These are phyloP conservation scores for Zonitis immaculata DNA, from an alignment of 2,888 invertebrate genomes.

Conservation along the genomic window DNA sequence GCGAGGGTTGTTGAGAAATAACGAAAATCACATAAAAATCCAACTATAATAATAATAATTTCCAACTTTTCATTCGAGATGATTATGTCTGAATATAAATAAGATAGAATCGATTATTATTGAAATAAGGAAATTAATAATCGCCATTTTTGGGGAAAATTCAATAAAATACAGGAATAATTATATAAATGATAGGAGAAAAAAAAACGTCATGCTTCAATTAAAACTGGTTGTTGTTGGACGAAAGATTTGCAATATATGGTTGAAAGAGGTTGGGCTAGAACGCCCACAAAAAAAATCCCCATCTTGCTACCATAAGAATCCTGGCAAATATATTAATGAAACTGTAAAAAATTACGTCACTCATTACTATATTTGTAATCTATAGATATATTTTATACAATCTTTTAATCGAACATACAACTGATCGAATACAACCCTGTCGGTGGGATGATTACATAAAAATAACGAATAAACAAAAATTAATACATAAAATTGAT, in stretches of 20 bases:
- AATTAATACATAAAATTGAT: too few relatives aligned
- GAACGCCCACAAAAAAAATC: slow-evolving; percentile 30
- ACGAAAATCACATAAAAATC: too few relatives aligned
- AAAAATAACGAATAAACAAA: too few relatives aligned
- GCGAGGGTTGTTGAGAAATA: neutral
- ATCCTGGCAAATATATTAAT: slow-evolving; percentile 10
- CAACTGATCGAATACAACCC: too few relatives aligned
- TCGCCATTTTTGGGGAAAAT: neutral
- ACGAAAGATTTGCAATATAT: slow-evolving; percentile 16
- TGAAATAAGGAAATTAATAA: neutral
- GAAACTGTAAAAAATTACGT: neutral
- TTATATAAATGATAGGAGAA: neutral
- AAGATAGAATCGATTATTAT: neutral
- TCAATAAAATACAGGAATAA: neutral
- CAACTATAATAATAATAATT: neutral
- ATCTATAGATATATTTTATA: neutral
- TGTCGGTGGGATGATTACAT: too few relatives aligned
- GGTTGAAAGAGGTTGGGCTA: slow-evolving; percentile 33
- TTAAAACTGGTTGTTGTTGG: slow-evolving; percentile 10
- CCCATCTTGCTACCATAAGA: slow-evolving; percentile 24
- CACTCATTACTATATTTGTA: neutral
- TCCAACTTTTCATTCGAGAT: neutral
- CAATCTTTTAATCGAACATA: too few relatives aligned
- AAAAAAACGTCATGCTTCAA: slow-evolving; percentile 16
- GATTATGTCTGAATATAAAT: too few relatives aligned